Evolutionary conservation across 2,888 invertebrate species (phyloP), one percentile per base, ranked within the genome.

Genomic region (Epirrhoe alternata): DNA sequence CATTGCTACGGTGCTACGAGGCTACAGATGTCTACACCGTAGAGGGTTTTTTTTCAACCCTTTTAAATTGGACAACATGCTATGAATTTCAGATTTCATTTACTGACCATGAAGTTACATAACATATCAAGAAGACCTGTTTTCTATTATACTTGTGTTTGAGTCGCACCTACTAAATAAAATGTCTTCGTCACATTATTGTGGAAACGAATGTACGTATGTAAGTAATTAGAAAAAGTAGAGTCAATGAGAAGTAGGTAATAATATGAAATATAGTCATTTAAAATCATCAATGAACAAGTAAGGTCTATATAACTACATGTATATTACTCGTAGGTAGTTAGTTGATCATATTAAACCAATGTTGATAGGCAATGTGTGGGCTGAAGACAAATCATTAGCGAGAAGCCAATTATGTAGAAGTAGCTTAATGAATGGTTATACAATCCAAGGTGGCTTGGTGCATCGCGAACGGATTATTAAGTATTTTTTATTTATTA

Each of bases 371-470:
- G 54, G 33, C 38, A 30, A 31, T 47, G 16, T 49, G 57, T 50
- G 57, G 38, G 62, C 30, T 42, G 38, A 8, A 10, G 38, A 42
- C 38, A 42, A 42, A 42, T 42, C 38, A 42, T 12, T 42, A 24
- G 24, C 38, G 12, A 42, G 38, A 16, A 14, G 5, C 14, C 14
- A 6, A 31, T 35, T 33, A 57, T 12, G 14, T 35, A 63, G 60
- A 55, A 60, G 31, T 33, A 53, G 16, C 16, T 59, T 42, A 42
- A 12, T 12, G 12, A 42, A 4, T 12, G 12, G 8, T 12, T 51
- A 52, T 38, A 45, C 30, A 55, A 58, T 59, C 58, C 66, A 71
- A 68, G 69, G 71, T 64, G 63, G 33, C 49, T 67, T 8, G 45
- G 67, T 56, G 33, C 61, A 61, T 61, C 61, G 35, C 12, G 5